Percentiles rank a stretch among this genome's conserved stretches.
These are phyloP conservation scores for Acrocyrtus sp. DNA, from an alignment of 2,888 invertebrate genomes.

Conservation along the genomic window DNA sequence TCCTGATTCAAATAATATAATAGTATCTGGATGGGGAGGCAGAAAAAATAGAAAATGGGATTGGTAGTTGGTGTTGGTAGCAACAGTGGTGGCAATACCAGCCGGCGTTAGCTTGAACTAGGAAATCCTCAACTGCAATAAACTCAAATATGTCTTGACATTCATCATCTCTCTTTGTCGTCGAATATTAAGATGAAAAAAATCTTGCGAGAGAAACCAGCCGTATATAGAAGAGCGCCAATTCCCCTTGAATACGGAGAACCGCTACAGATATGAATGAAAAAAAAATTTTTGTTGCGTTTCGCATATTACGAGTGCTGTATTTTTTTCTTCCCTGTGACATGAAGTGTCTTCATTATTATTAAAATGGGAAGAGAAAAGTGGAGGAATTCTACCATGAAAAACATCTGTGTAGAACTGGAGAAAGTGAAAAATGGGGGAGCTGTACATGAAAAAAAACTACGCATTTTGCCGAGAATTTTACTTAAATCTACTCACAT, in stretches of 20 bases:
- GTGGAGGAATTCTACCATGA: constrained; percentile 23
- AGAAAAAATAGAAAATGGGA: not conserved
- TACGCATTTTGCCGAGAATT: too few relatives aligned
- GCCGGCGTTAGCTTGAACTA: constrained; percentile 2
- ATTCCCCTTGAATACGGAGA: not conserved
- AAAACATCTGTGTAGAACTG: constrained; percentile 33
- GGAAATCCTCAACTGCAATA: constrained; percentile 39
- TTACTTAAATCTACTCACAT: too few relatives aligned
- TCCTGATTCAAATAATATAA: constrained; percentile 40
- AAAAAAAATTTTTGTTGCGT: not conserved
- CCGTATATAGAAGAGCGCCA: not conserved
- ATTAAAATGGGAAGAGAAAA: constrained; percentile 2
- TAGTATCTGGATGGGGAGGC: constrained; percentile 8
- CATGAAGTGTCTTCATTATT: constrained; percentile 13
- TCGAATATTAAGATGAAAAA: constrained; percentile 39
- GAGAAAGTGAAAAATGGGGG: not conserved
- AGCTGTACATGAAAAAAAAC: too few relatives aligned
- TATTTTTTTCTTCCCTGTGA: not conserved
- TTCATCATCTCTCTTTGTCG: constrained; percentile 45
- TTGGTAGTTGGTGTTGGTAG: constrained; percentile 4
- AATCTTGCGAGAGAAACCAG: not conserved
- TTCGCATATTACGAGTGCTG: not conserved
- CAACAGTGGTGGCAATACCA: constrained; percentile 7
- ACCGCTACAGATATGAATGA: not conserved
- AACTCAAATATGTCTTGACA: constrained; percentile 45